Evolutionary conservation across 1,140 invertebrate genomes (phyloP).

Genomic region (Fopius arisanus): DNA sequence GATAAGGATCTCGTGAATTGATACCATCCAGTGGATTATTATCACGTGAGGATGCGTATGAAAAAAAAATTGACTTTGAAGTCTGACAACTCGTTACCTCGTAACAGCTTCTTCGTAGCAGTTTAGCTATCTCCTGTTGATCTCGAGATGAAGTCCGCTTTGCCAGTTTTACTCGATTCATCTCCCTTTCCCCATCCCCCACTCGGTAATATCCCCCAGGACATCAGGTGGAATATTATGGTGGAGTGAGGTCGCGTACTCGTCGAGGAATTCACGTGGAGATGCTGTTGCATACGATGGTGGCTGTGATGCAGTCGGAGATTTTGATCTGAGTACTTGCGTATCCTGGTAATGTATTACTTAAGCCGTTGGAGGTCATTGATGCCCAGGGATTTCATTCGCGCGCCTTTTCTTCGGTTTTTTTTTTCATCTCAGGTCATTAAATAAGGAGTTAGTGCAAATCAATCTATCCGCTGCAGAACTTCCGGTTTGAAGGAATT

Average conservation of each 20-base stretch:
- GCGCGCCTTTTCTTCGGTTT: not conserved
- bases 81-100: constrained; percentile 24
- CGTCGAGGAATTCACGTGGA: not conserved
- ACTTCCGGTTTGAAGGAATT: not conserved
- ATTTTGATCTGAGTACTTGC: constrained; percentile 3
- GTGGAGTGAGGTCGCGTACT: constrained; percentile 5
- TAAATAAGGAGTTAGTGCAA: not conserved
- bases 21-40: constrained; percentile 9
- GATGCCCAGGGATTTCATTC: not conserved
- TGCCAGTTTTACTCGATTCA: constrained; percentile 8
- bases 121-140: constrained; percentile 22
- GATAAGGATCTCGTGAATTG: not conserved
- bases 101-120: constrained; percentile 20
- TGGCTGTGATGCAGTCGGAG: not conserved
- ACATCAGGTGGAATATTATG: constrained; percentile 14
- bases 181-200: not conserved
- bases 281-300: constrained; percentile 1
- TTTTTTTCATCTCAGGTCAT: not conserved
- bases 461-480: not conserved
- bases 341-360: constrained; percentile 11
- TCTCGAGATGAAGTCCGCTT: constrained; percentile 12
- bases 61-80: constrained; percentile 1
- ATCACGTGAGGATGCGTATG: not conserved
- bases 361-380: not conserved
- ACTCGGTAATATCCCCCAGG: not conserved